phyloP scores from a whole-genome alignment of 2,888 invertebrate species.

The Leuctra nigra region DNA sequence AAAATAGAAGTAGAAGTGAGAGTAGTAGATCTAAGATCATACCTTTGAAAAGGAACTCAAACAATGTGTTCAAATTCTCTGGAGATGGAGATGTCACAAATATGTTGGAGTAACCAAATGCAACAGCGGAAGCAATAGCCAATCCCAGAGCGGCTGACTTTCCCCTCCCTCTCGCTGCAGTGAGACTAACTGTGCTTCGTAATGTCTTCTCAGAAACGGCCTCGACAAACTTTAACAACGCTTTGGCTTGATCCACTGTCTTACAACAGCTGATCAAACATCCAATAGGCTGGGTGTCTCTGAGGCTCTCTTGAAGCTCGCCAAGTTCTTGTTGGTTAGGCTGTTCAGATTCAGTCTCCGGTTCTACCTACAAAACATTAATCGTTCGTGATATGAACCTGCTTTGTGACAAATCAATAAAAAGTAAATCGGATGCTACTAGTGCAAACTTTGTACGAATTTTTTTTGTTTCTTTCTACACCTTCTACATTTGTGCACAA shows the following conservation, averaged over 20 bases:
- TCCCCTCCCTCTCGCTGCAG: slow-evolving; percentile 94
- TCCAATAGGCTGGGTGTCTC: slow-evolving; percentile 89
- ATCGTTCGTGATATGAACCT: too few relatives aligned
- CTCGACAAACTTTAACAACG: slow-evolving; percentile 1
- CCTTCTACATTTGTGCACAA: too few relatives aligned
- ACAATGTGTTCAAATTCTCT: slow-evolving; percentile 94
- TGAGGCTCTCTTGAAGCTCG: slow-evolving; percentile 71
- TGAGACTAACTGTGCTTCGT: slow-evolving; percentile 87
- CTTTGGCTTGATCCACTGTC: slow-evolving; percentile 75
- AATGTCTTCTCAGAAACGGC: slow-evolving; percentile 87
- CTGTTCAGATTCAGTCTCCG: slow-evolving; percentile 49
- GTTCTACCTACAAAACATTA: slow-evolving; percentile 63
- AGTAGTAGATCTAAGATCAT: not conserved
- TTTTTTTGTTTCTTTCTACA: too few relatives aligned
- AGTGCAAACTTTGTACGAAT: too few relatives aligned
- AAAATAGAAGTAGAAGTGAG: too few relatives aligned
- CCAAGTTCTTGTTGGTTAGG: slow-evolving; percentile 56
- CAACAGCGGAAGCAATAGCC: slow-evolving; percentile 78
- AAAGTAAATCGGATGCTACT: too few relatives aligned
- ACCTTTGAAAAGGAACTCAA: slow-evolving; percentile 93
- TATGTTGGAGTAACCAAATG: slow-evolving; percentile 84
- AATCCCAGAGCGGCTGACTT: slow-evolving; percentile 97
- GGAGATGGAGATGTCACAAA: slow-evolving; percentile 98
- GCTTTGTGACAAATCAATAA: too few relatives aligned
- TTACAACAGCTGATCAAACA: slow-evolving; percentile 80